Base-by-base conservation (phyloP, 1,140 invertebrate species). In the Drosophila mauritiana region DNA sequence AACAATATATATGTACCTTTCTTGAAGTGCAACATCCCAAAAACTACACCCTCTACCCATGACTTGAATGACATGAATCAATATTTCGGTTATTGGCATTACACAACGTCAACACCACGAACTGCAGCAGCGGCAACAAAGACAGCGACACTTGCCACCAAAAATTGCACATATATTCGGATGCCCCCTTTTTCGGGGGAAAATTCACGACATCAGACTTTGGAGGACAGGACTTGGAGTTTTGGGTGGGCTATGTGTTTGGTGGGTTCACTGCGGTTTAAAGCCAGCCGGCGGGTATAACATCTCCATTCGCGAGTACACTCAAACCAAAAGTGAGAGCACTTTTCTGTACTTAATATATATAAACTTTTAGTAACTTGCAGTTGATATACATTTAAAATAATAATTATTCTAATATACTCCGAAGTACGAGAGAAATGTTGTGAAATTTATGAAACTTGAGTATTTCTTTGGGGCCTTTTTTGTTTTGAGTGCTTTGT, bases 11-110 rank as follows among this genome's bases (percentile, higher is more conserved):
- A n/a, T n/a, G n/a, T n/a, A n/a, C n/a, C n/a, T n/a, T n/a, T 10
- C 31, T 31, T 8, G 3, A 10, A 31, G 31, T 31, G 31, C 8
- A 31, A 31, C 7, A 31, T 8, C 7, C 1, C 7, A 7, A 31
- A 31, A 31, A 8, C 27, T 8, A 7, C 27, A 31, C 31, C 31
- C 31, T 31, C 31, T 31, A 31, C 2, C 31, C 31, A 31, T 31
- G 17, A 45, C 17, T 45, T 45, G 4, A n/a, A n/a, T n/a, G n/a
- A n/a, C n/a, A n/a, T n/a, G 10, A 90, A 90, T 90, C 84, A 90
- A 89, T 90, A 89, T 81, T 84, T 89, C 42, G 80, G 73, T 67
- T 89, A 89, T 89, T 89, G 84, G 84, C 84, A 59, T 67, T 80
- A 63, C 59, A 72, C 70, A 58, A 54, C 37, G 53, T 45, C 55